These are phyloP conservation scores for Pseudochromis fuscus DNA, from an alignment of 2,797 vertebrate genomes.

Conservation along the genomic window DNA sequence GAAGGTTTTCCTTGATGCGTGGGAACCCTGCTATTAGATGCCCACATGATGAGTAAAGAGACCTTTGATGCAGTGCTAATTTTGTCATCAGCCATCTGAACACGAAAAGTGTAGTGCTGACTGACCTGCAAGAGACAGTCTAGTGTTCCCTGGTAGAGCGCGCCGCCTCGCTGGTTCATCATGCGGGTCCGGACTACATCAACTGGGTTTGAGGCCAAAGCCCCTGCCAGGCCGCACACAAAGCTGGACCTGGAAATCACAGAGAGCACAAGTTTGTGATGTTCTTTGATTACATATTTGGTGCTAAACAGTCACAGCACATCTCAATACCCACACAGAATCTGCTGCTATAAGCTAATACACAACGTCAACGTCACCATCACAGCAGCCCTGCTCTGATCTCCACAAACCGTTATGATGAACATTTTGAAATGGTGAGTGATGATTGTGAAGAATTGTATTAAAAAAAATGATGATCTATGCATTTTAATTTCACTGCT, in stretches of 20 bases:
- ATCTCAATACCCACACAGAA: conserved; percentile 3
- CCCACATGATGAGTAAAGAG: neutral
- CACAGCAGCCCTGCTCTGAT: neutral
- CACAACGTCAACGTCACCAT: neutral
- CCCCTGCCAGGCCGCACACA: conserved; percentile 93
- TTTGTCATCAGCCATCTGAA: neutral
- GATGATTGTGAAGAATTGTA: too few species aligned
- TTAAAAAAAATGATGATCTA: too few species aligned
- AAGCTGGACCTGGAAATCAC: conserved; percentile 90
- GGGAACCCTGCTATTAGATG: too few species aligned
- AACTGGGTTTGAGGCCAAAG: conserved; percentile 95
- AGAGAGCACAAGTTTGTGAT: neutral
- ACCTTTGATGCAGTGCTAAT: neutral
- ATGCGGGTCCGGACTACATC: conserved; percentile 96
- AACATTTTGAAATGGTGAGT: neutral
- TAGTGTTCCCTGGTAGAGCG: conserved; percentile 93
- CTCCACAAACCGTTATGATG: neutral
- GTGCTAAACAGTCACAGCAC: neutral
- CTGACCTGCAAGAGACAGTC: conserved; percentile 90
- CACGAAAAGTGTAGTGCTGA: neutral
- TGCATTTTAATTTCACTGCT: too few species aligned
- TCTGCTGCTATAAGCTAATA: conserved; percentile 30
- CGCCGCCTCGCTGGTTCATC: conserved; percentile 96
- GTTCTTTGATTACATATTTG: neutral
- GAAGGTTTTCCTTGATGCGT: too few species aligned